These are phyloP conservation scores for Panthera tigris DNA, from an alignment of 2,113 vertebrate genomes.

Conservation along the genomic window DNA sequence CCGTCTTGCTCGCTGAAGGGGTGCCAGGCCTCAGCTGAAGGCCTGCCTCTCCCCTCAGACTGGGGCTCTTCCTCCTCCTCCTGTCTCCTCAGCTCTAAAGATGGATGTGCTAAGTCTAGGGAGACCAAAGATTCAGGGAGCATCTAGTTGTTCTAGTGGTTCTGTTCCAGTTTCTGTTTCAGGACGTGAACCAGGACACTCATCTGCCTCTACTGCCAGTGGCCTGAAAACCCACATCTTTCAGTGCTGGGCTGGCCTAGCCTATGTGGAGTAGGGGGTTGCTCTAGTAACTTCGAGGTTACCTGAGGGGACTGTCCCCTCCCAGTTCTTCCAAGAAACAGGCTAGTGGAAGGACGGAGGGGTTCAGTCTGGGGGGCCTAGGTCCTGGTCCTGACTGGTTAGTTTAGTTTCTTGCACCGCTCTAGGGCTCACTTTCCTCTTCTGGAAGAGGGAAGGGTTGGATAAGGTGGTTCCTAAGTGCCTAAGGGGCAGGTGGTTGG, in stretches of 20 bases:
- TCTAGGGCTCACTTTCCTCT: neutral
- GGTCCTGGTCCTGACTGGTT: neutral
- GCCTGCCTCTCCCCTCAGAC: neutral
- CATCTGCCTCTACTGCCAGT: neutral
- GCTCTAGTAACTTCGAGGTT: neutral
- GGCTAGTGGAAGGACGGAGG: neutral
- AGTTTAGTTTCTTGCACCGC: neutral
- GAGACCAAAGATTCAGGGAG: neutral
- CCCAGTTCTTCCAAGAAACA: neutral
- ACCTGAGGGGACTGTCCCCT: neutral
- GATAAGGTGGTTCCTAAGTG: neutral
- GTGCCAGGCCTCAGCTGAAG: neutral
- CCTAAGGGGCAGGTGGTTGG: neutral
- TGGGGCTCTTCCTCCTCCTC: neutral
- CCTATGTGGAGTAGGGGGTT: neutral
- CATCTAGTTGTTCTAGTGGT: neutral
- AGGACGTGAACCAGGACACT: constrained; percentile 2
- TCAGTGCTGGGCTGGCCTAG: neutral
- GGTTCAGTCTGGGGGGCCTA: neutral
- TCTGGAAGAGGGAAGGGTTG: neutral
- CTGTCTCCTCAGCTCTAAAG: neutral
- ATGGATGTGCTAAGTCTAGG: neutral
- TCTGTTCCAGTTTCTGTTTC: constrained; percentile 33
- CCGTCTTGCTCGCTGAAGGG: neutral
- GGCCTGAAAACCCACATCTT: constrained; percentile 61